phyloP scores from a whole-genome alignment of 1,140 invertebrate genomes.

The Augochlora pura region DNA sequence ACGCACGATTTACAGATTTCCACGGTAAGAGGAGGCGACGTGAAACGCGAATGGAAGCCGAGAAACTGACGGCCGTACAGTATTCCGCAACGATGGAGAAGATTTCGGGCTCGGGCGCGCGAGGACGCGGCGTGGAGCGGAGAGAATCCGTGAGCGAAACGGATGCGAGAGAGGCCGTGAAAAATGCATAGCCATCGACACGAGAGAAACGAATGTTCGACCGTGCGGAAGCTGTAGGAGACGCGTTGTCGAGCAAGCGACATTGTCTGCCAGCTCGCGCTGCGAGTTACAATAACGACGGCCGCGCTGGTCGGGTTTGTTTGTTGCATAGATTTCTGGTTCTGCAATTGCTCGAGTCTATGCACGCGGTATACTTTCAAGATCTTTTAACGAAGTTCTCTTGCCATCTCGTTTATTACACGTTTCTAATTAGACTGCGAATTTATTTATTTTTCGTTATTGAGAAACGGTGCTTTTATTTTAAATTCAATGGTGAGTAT shows the following conservation, averaged over 20 bases:
- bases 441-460: too few relatives aligned
- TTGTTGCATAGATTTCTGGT: too few relatives aligned
- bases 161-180: constrained; percentile 22
- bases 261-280: constrained; percentile 20
- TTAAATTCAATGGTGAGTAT: too few relatives aligned
- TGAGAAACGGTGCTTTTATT: too few relatives aligned
- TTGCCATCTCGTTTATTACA: too few relatives aligned
- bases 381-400: too few relatives aligned
- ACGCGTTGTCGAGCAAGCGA: constrained; percentile 38
- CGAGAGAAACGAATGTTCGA: constrained; percentile 58
- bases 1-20: constrained; percentile 44
- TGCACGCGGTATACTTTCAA: too few relatives aligned
- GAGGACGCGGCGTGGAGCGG: neutral
- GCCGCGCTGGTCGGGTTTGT: neutral
- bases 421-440: too few relatives aligned
- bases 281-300: constrained; percentile 18
- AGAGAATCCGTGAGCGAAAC: neutral
- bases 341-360: too few relatives aligned
- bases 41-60: constrained; percentile 16
- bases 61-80: constrained; percentile 35
- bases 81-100: constrained; percentile 37
- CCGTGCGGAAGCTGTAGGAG: constrained; percentile 49
- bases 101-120: constrained; percentile 22
- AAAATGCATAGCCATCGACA: constrained; percentile 60
- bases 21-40: neutral